A percentile compares a stretch with the other conserved stretches of the same genome.
Evolutionary conservation across 2,797 vertebrate species (phyloP).

Genomic region (Tragelaphus oryx): DNA sequence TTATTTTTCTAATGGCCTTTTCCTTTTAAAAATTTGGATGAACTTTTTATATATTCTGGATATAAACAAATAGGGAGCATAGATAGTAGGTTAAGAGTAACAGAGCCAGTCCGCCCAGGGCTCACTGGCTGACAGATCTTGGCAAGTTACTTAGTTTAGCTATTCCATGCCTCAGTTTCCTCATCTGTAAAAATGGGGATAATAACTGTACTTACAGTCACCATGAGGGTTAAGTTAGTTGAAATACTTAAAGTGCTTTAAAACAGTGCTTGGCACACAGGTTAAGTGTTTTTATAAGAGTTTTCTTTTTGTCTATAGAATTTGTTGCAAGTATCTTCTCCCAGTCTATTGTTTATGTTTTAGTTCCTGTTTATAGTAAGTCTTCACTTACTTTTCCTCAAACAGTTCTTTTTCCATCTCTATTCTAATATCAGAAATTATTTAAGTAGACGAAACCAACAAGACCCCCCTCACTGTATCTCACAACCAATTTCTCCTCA

Average conservation of each 20-base stretch:
- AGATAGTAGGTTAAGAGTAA: background rate
- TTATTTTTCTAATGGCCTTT: slow-evolving; percentile 21
- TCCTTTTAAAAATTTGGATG: background rate
- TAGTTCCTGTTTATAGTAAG: slow-evolving; percentile 26
- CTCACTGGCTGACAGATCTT: background rate
- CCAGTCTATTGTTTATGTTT: background rate
- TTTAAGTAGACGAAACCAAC: slow-evolving; percentile 17
- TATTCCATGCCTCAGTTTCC: background rate
- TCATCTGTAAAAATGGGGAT: background rate
- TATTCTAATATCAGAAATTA: slow-evolving; percentile 11
- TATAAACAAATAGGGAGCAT: background rate
- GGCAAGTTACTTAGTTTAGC: background rate
- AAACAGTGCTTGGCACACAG: background rate
- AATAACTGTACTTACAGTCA: background rate
- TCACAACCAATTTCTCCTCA: slow-evolving; percentile 32
- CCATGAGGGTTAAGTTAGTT: background rate
- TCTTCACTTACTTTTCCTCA: slow-evolving; percentile 13
- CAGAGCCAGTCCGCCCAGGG: background rate
- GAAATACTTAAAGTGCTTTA: background rate
- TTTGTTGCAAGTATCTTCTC: slow-evolving; percentile 9
- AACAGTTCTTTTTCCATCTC: slow-evolving; percentile 16
- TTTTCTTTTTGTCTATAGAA: background rate
- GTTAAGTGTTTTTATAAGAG: background rate
- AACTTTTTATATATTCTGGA: background rate
- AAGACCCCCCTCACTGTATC: background rate